Evolutionary conservation across 1,140 invertebrate genomes (phyloP), one percentile per base, ranked within the genome.

Genomic region (Caenorhabditis elegans): DNA sequence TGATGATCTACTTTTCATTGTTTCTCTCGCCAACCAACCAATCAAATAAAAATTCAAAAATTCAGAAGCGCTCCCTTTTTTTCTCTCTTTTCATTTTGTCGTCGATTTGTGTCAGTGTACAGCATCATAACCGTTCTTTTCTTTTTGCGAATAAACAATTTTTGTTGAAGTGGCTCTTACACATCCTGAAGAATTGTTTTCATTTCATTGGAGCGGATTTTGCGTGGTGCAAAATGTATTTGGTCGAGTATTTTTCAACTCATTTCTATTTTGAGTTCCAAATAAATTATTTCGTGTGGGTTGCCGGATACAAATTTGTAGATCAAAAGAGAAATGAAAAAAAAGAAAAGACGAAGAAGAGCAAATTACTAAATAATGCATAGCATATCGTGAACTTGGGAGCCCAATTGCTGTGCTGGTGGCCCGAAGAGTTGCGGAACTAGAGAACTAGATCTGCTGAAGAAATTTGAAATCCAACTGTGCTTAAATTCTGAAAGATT

Each of bases 71-170:
- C 39, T 43, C 60, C 39, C 60, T 70, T 8, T 39, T 70, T 26
- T 70, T 34, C 60, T 70, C 60, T 70, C n/a, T 39, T 70, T 26
- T 70, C 60, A 22, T 70, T 70, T 70, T 24, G n/a, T 70, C 19
- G 19, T 70, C 60, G 60, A 70, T 70, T 70, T 70, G 60, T 70
- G 60, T 70, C 60, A 70, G 60, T 70, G 60, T 70, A 70, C 31
- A 70, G 60, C 60, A 19, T 70, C 60, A 36, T 70, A 70, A 70
- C 60, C 31, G 60, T 70, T 60, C 10, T 28, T 11, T 26, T 60
- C 53, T 70, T 70, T 70, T 43, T 39, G 34, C 31, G 60, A 70
- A 70, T 70, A 70, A 70, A 70, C 8, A 17, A 70, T 43, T 70
- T 39, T 34, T 70, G 60, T 70, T 70, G 22, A 70, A 22, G 4